Conservation (phyloP, 2,888 invertebrate genomes). For the Drosophila macrospina region DNA sequence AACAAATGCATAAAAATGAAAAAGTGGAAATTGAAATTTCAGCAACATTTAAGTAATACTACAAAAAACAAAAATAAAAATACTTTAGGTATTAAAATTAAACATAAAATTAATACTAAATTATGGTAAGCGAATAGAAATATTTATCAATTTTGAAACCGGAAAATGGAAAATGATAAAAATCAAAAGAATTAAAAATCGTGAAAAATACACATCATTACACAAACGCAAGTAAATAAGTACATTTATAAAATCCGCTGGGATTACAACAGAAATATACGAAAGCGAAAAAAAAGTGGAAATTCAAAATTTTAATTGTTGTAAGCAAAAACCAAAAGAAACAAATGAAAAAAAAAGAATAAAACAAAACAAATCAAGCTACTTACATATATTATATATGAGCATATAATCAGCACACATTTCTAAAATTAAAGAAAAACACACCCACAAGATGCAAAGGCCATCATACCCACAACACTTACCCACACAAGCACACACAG, state of each 20-base stretch:
- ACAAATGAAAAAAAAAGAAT: no score
- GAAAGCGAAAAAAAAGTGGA: conserved; percentile 47
- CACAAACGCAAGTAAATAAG: conserved; percentile 41
- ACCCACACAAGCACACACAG: conserved; percentile 5
- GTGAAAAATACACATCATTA: conserved; percentile 52
- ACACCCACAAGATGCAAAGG: conserved; percentile 32
- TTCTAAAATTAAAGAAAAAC: conserved; percentile 51
- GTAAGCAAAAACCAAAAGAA: conserved; percentile 72
- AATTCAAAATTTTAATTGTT: conserved; percentile 83
- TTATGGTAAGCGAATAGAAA: conserved; percentile 62
- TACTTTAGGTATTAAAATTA: conserved; percentile 75
- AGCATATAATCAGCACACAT: conserved; percentile 66
- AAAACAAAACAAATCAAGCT: conserved; percentile 47
- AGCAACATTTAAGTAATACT: conserved; percentile 59
- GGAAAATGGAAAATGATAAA: conserved; percentile 29
- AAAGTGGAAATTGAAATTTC: conserved; percentile 44
- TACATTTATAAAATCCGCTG: conserved; percentile 40
- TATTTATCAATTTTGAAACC: conserved; percentile 56
- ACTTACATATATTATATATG: conserved; percentile 52
- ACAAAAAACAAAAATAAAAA: conserved; percentile 59
- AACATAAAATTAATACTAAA: conserved; percentile 62
- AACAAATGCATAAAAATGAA: conserved; percentile 36
- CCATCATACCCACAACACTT: conserved; percentile 23
- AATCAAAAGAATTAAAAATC: conserved; percentile 29
- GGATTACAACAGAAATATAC: conserved; percentile 57